Base-by-base conservation (phyloP, 2,888 invertebrate species). In the Leptogaster cylindrica region DNA sequence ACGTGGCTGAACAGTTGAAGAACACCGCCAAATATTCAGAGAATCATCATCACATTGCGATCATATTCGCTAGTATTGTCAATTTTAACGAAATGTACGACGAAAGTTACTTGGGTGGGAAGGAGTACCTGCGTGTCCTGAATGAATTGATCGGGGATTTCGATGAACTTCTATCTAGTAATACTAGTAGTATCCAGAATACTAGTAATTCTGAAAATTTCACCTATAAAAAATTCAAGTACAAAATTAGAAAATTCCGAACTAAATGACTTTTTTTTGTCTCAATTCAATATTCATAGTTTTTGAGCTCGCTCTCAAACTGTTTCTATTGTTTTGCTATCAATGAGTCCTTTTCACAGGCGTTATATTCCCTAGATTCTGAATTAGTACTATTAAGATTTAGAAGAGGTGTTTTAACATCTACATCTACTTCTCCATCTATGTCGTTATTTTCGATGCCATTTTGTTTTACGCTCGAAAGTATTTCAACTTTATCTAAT, bases 1-100 rank as follows among this genome's bases (percentile, higher is more conserved):
- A 97, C 76, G 96, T 97, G 2, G 94, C 93, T 2, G 95, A 97
- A 74, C 92, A 93, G 76, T 83, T 97, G 66, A 96, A 97, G 79
- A 92, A 91, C 71, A 93, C 94, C 23, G 93, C 95, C 8, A 91
- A 92, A 77, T 97, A 97, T 83, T 96, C 95, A 0, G 93, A 95
- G 78, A 96, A 96, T 78, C 95, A 97, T 79, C 91, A 90, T 77
- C 88, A 92, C 74, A 93, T 93, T 0, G 97, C 91, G 0, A 95
- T 98, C 12, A 91, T 98, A 75, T 98, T 98, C 78, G 97, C 97
- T 5, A 94, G 93, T 75, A 95, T 98, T 73, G 92, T 95, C 0
- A 98, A 98, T 80, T 98, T 97, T 79, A 95, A 95, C 76, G 97
- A 97, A 81, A 91, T 98, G 87, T 98, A 98, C 78, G 97, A 98